A percentile compares a stretch with the other conserved stretches of the same genome.
Evolutionary conservation across 2,113 vertebrate species (phyloP).

Genomic region (Hippocampus comes): DNA sequence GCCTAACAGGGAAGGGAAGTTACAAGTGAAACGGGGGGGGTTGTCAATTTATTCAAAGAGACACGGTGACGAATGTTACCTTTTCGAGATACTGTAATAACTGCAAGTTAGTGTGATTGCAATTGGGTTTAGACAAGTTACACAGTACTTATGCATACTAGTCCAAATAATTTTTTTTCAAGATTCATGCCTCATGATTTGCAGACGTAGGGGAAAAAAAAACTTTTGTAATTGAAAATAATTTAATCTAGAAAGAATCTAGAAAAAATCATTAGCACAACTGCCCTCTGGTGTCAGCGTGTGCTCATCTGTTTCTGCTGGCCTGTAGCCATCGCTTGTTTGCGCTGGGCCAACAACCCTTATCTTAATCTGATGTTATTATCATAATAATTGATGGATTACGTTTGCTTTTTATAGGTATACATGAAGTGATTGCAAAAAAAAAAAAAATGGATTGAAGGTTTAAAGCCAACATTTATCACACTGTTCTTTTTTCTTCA

Average conservation of each 20-base stretch:
- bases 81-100: too few relatives aligned
- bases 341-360: slow-evolving; percentile 19
- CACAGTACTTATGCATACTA: too few relatives aligned
- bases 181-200: too few relatives aligned
- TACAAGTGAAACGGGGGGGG: not conserved
- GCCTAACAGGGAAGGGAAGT: not conserved
- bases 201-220: too few relatives aligned
- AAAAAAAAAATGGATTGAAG: slow-evolving; percentile 7
- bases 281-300: slow-evolving; percentile 3
- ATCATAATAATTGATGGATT: slow-evolving; percentile 1
- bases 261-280: not conserved
- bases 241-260: too few relatives aligned
- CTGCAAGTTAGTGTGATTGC: too few relatives aligned
- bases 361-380: slow-evolving; percentile 33
- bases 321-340: slow-evolving; percentile 29
- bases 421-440: not conserved
- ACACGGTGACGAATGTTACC: too few relatives aligned
- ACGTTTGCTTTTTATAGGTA: not conserved
- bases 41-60: too few relatives aligned
- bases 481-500: not conserved
- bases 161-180: too few relatives aligned
- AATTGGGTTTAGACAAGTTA: too few relatives aligned
- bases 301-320: slow-evolving; percentile 24
- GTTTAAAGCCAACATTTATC: slow-evolving; percentile 2
- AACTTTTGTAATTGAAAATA: too few relatives aligned